Percentiles rank a stretch among this genome's conserved stretches.
Evolutionary conservation across 2,888 invertebrate species (phyloP).

Genomic region (Rambutsinella grinnellia): DNA sequence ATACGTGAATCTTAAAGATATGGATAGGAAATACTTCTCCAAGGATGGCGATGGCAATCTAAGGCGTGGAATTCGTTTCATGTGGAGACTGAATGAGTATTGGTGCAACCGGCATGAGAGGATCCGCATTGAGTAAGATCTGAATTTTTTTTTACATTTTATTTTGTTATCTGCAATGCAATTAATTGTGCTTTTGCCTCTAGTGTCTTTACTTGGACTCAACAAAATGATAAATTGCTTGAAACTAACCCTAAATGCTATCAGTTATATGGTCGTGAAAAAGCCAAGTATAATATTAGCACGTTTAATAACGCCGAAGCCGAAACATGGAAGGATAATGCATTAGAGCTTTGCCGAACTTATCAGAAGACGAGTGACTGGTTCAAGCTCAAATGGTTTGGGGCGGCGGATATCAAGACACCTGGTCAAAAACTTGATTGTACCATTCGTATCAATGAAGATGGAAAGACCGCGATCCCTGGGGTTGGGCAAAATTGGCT

Average conservation of each 20-base stretch:
- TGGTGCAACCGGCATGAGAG: constrained; percentile 20
- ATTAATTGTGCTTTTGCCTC: too few species aligned
- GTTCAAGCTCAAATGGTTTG: constrained; percentile 11
- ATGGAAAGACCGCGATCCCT: too few species aligned
- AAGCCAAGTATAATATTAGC: neutral
- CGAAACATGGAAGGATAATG: neutral
- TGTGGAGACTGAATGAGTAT: constrained; percentile 16
- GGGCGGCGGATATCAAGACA: constrained; percentile 21
- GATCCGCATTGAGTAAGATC: constrained; percentile 9
- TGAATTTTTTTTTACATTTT: neutral
- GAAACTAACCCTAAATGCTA: neutral
- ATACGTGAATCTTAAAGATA: neutral
- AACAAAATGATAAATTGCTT: neutral
- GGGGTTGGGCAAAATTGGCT: too few species aligned
- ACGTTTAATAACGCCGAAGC: neutral
- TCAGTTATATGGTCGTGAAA: neutral
- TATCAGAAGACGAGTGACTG: constrained; percentile 7
- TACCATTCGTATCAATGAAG: too few species aligned
- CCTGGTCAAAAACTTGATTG: too few species aligned
- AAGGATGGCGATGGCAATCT: neutral
- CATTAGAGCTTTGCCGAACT: neutral
- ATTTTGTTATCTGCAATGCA: neutral
- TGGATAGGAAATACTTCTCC: neutral
- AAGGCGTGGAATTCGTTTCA: constrained; percentile 19
- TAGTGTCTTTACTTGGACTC: too few species aligned